Percentiles rank a stretch among this genome's conserved stretches.
Evolutionary conservation across 2,113 vertebrate genomes (phyloP).

Genomic region (Larimichthys crocea): DNA sequence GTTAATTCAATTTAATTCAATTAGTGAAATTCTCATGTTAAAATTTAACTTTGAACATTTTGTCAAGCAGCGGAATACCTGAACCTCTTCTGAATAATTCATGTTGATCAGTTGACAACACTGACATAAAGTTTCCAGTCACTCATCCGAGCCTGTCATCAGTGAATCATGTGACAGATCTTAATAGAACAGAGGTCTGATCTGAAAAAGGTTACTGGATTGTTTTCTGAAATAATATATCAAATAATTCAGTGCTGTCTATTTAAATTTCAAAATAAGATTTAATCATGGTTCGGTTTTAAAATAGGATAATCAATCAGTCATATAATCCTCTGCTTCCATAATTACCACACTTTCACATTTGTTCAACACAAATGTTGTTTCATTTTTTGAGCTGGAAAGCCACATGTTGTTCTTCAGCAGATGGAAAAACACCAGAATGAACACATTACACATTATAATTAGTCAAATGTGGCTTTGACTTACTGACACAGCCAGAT

Average conservation of each 20-base stretch:
- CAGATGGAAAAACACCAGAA: neutral
- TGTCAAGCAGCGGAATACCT: neutral
- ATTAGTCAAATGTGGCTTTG: neutral
- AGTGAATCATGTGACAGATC: too few relatives aligned
- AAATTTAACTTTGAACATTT: too few relatives aligned
- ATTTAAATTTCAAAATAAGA: neutral
- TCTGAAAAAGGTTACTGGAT: too few relatives aligned
- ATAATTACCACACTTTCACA: neutral
- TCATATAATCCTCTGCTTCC: slow-evolving; percentile 10
- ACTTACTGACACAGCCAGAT: neutral
- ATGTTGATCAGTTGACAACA: neutral
- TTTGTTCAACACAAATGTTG: too few relatives aligned
- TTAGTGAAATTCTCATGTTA: too few relatives aligned
- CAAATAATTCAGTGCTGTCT: too few relatives aligned
- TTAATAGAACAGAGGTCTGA: too few relatives aligned
- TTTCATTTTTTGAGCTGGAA: neutral
- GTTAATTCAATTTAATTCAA: too few relatives aligned
- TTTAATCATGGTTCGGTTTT: neutral
- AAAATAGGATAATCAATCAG: neutral
- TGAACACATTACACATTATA: neutral
- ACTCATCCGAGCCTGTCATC: too few relatives aligned
- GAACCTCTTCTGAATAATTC: neutral
- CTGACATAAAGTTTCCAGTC: too few relatives aligned
- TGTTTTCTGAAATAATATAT: too few relatives aligned
- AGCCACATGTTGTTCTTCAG: neutral